Base-by-base conservation (phyloP, 2,888 invertebrate genomes). In the Ischnura elegans region DNA sequence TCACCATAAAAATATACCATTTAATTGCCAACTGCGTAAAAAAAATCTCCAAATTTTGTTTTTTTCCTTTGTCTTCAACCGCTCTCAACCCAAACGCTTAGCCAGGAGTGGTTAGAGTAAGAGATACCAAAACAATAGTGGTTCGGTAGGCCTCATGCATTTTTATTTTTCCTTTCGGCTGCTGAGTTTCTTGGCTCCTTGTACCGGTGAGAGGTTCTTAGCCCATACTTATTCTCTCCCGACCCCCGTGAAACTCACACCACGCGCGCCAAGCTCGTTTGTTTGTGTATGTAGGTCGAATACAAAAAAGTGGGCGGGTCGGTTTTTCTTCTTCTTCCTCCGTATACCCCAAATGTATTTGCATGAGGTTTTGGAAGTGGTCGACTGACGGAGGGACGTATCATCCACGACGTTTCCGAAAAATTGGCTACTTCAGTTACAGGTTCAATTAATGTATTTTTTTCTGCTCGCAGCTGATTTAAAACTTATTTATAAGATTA, bases 261-360 rank as follows among this genome's bases (percentile, higher is more conserved):
- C n/a, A 61, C 61, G 36, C 76, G 21, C 29, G 29, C 29, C 10
- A 25, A 36, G 76, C 66, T 61, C 43, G 90, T 66, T 90, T 61
- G 61, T 90, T 90, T 90, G 90, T 90, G 90, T 43, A 90, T 90
- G 55, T 90, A 90, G 90, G 90, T 90, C 90, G 90, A 43, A 61
- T 90, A n/a, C 45, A 45, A 90, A 55, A 42, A 55, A 55, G 43
- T 43, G 47, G 61, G 61, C n/a, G 42, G 61, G 45, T 43, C 61
- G 55, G 90, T 43, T 43, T 55, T 87, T n/a, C n/a, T 90, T 90
- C 90, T 42, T 61, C 42, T 36, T 43, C 61, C 19, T 8, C 61
- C 43, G n/a, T 90, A 61, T 61, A 0, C n/a, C 61, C 43, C 66
- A n/a, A 45, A 43, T 90, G 61, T 55, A 87, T 51, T 51, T 36